Percentiles rank a stretch among this genome's conserved stretches.
phyloP scores from a whole-genome alignment of 1,140 invertebrate species.

The Himalopsyche phryganea region DNA sequence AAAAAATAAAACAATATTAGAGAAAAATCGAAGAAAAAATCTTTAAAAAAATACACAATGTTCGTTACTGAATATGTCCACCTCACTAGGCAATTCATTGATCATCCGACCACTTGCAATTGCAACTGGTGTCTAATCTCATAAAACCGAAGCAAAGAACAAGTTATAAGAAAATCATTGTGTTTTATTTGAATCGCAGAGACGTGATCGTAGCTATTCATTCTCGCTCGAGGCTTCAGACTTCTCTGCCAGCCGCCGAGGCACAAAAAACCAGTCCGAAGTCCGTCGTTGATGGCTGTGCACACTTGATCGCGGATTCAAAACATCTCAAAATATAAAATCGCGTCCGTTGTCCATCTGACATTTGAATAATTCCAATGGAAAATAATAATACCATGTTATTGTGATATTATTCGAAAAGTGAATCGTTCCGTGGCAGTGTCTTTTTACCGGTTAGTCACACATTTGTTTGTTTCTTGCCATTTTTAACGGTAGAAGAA shows the following conservation, averaged over 20 bases:
- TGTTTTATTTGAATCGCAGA: neutral
- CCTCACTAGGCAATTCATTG: too few species aligned
- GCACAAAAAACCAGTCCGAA: neutral
- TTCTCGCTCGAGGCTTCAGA: too few species aligned
- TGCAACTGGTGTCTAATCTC: too few species aligned
- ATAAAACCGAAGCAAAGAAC: too few species aligned
- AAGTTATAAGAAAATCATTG: too few species aligned
- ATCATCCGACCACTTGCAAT: too few species aligned
- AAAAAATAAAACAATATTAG: too few species aligned
- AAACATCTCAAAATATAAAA: neutral
- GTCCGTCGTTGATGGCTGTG: neutral
- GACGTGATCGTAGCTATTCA: neutral
- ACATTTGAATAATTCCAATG: neutral
- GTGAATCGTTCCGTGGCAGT: neutral
- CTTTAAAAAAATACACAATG: too few species aligned
- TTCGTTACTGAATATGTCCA: too few species aligned
- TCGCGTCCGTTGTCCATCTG: neutral
- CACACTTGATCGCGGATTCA: neutral
- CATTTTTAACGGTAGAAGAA: conserved; percentile 1
- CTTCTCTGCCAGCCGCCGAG: neutral
- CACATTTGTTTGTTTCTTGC: neutral
- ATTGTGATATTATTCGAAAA: neutral
- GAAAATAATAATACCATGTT: neutral
- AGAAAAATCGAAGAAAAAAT: too few species aligned
- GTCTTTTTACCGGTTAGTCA: neutral